Percentiles rank a stretch among this genome's conserved stretches.
Evolutionary conservation across 1,140 invertebrate species (phyloP).

Genomic region (Ericerus pela): DNA sequence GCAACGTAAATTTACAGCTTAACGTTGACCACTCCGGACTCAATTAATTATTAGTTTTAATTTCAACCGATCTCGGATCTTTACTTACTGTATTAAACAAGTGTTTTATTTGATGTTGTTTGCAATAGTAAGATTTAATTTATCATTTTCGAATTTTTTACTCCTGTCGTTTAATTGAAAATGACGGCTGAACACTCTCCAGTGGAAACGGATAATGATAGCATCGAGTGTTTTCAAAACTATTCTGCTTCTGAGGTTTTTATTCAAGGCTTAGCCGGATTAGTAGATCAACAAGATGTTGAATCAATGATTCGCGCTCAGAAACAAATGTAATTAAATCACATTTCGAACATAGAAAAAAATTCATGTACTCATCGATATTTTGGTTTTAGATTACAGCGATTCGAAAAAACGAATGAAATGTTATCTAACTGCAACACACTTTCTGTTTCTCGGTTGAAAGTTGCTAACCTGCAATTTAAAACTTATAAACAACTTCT

Average conservation of each 20-base stretch:
- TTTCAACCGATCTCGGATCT: too few species aligned
- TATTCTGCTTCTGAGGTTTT: slow-evolving; percentile 81
- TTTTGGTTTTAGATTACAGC: slow-evolving; percentile 59
- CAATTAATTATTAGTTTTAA: too few species aligned
- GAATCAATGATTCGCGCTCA: slow-evolving; percentile 79
- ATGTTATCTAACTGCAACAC: slow-evolving; percentile 92
- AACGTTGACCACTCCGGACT: too few species aligned
- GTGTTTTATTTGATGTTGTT: too few species aligned
- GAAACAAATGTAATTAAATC: slow-evolving; percentile 67
- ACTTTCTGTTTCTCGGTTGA: slow-evolving; percentile 60
- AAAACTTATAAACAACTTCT: slow-evolving; percentile 74
- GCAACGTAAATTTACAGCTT: too few species aligned
- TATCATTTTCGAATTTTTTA: too few species aligned
- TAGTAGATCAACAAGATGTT: slow-evolving; percentile 80
- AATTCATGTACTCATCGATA: background rate
- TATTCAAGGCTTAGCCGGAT: slow-evolving; percentile 71
- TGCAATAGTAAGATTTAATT: too few species aligned
- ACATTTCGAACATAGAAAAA: background rate
- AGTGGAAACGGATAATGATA: slow-evolving; percentile 47
- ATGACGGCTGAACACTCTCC: too few species aligned
- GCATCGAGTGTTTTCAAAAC: slow-evolving; percentile 71
- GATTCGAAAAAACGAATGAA: slow-evolving; percentile 95
- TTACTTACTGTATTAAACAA: too few species aligned
- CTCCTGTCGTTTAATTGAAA: too few species aligned
- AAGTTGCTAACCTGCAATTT: slow-evolving; percentile 67